phyloP scores from a whole-genome alignment of 2,888 invertebrate genomes.

The Leucoptera coffeella region DNA sequence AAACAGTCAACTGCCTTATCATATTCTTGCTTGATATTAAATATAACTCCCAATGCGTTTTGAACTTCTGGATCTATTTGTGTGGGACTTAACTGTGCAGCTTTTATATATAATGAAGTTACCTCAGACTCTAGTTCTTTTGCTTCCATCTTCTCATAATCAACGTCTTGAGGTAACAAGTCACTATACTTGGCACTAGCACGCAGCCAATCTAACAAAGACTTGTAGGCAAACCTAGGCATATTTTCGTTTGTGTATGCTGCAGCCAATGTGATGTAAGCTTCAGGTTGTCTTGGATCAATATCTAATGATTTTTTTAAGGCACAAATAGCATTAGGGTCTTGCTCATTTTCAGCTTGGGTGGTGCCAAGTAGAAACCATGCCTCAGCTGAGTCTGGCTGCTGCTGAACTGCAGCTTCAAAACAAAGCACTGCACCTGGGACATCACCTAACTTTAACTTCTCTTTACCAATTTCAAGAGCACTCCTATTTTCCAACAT shows the following conservation, averaged over 20 bases:
- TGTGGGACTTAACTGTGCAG: conserved; percentile 70
- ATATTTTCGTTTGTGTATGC: conserved; percentile 95
- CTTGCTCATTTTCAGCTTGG: conserved; percentile 98
- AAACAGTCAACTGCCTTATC: conserved; percentile 97
- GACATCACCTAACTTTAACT: conserved; percentile 80
- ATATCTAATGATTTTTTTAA: conserved; percentile 77
- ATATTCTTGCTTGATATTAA: conserved; percentile 90
- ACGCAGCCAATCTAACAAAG: conserved; percentile 72
- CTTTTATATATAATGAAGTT: conserved; percentile 69
- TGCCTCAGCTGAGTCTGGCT: conserved; percentile 70
- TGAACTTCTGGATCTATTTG: conserved; percentile 86
- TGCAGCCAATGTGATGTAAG: conserved; percentile 86
- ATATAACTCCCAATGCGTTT: conserved; percentile 90
- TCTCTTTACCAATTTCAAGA: conserved; percentile 78
- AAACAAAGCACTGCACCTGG: conserved; percentile 94
- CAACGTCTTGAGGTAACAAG: conserved; percentile 54
- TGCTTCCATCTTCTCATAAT: conserved; percentile 26
- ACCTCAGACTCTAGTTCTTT: conserved; percentile 55
- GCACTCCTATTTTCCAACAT: conserved; percentile 72
- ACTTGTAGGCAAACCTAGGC: conserved; percentile 81
- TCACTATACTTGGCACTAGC: conserved; percentile 78
- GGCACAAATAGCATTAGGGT: conserved; percentile 88
- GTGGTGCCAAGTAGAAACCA: conserved; percentile 88
- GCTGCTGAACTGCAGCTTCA: conserved; percentile 87
- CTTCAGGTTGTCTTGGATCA: conserved; percentile 73